Evolutionary conservation across 2,888 invertebrate genomes (phyloP), one percentile per base, ranked within the genome.

Genomic region (Oxytorus armatus): DNA sequence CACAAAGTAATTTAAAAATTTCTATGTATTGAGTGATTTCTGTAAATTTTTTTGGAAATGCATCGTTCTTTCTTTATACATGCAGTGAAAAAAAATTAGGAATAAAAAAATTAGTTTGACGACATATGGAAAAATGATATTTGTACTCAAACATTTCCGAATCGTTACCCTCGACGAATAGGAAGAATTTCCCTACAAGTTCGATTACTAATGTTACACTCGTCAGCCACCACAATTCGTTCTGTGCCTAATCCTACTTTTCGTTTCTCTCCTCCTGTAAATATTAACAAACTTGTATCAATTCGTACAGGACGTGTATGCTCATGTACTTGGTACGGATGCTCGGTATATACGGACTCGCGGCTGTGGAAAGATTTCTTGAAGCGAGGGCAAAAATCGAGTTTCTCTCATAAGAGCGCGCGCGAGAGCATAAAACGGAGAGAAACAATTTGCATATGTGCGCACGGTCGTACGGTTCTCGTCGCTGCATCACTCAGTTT

Each of bases 391-490:
- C 47, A 65, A 51, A 66, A 51, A 10, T 68, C 55, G 55, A 68
- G 42, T 68, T 68, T 68, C 53, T 69, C 44, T 69, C n/a, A 10
- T 16, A 33, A 10, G 23, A 36, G 53, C 2, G 18, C 18, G n/a
- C 11, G 16, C 23, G 7, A 16, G 16, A 7, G n/a, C 23, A n/a
- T n/a, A n/a, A n/a, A n/a, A n/a, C n/a, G n/a, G 44, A 57, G 44
- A 11, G 10, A 51, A 66, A 39, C 39, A 18, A 69, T 69, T 57
- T 57, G 55, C 68, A 55, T 69, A 44, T 39, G 36, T 49, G 44
- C 10, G 2, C 49, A n/a, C n/a, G n/a, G n/a, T n/a, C n/a, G 21
- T 10, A 21, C 11, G 14, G 3, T 42, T 55, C 39, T 18, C 25
- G 18, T 16, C 53, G 42, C 16, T 42, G 61, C 36, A 59, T 42